Evolutionary conservation across 2,888 invertebrate species (phyloP).

Genomic region (Encarsia formosa): DNA sequence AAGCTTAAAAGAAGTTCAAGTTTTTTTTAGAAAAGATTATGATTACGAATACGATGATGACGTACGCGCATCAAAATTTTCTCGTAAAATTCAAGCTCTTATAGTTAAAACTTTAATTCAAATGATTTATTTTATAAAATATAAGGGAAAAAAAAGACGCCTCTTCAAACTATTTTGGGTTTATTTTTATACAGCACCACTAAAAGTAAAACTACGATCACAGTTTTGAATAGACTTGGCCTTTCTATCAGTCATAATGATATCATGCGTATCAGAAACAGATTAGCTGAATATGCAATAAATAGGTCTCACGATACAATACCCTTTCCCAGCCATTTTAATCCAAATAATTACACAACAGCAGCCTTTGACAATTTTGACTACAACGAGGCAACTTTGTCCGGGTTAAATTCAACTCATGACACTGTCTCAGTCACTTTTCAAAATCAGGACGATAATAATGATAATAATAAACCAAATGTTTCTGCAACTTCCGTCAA

Average conservation of each 20-base stretch:
- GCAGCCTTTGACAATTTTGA: conserved; percentile 18
- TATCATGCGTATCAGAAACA: conserved; percentile 7
- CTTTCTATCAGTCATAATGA: conserved; percentile 20
- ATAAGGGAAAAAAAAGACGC: conserved; percentile 5
- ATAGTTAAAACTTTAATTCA: conserved; percentile 17
- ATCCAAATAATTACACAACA: conserved; percentile 8
- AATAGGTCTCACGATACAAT: neutral
- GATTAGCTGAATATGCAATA: conserved; percentile 13
- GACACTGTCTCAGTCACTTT: conserved; percentile 12
- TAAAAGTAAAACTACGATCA: conserved; percentile 13
- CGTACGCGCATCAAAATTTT: no score
- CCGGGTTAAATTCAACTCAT: conserved; percentile 16
- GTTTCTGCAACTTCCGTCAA: no score
- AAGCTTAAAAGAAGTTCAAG: no score
- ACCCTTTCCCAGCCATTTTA: conserved; percentile 16
- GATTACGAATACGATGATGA: no score
- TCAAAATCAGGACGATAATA: neutral
- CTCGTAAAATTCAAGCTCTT: no score
- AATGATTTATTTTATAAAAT: conserved; percentile 17
- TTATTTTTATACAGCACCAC: conserved; percentile 7
- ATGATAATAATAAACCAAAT: neutral
- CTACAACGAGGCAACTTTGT: conserved; percentile 14
- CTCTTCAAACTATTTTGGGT: conserved; percentile 1
- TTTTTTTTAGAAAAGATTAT: no score
- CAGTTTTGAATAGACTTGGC: conserved; percentile 12